Base-by-base conservation (phyloP, 2,113 vertebrate species). In the Ceyx cyanopectus region DNA sequence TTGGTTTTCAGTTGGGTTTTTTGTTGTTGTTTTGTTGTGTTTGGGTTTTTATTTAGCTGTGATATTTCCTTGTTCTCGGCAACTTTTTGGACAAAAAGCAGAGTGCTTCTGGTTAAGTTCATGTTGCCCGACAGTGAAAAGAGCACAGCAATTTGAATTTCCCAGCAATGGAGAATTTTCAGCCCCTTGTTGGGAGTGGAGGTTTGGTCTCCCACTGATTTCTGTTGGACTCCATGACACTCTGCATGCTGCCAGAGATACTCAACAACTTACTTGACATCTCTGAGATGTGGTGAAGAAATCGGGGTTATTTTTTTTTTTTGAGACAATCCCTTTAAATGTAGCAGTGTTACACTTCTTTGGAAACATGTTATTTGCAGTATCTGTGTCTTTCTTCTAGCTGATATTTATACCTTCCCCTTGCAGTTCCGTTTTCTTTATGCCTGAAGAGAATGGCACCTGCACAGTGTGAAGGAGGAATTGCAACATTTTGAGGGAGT, bases 61-160 rank as follows among this genome's bases (percentile, higher is more conserved):
- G 73, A 16, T 87, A 27, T 85, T 87, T 91, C 56, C 70, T 79
- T 43, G 37, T 89, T 87, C 79, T 82, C 11, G 4, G 56, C 79
- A 95, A 87, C 60, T 43, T 14, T 89, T 77, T 27, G 65, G 72
- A 80, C 51, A 66, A 75, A 89, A 87, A 90, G 22, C 75, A 87
- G 70, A 85, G 46, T 62, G n/a, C 43, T 79, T 95, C 89, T 73
- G 54, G 56, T 90, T 85, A 40, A 56, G 60, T 11, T 6, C 1
- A 7, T 80, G 65, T 89, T 0, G 0, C 70, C 46, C 63, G 46
- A 62, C 21, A 85, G 22, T 50, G 32, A 81, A 74, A 91, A 43
- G 63, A 90, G 61, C 2, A 2, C 48, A 58, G 74, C 48, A 14
- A 51, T 60, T 85, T 22, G 3, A 54, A 76, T 72, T 87, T 91